These are phyloP conservation scores for Drosophila trapezifrons DNA, from an alignment of 1,140 invertebrate genomes.

Conservation along the genomic window DNA sequence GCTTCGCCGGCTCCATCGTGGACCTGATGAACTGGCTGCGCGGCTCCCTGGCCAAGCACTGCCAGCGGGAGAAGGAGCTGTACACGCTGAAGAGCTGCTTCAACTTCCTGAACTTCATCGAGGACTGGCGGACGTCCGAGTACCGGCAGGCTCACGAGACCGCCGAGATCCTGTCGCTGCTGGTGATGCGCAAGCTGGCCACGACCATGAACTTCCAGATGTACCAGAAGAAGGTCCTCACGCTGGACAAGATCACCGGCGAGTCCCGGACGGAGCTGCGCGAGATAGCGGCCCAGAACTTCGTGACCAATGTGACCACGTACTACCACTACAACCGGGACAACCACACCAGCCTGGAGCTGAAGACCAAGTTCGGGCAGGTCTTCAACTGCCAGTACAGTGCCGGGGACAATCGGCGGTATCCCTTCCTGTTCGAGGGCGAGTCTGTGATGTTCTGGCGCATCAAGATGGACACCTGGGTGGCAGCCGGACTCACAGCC, in stretches of 20 bases:
- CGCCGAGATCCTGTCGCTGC: slow-evolving; percentile 53
- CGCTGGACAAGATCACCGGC: slow-evolving; percentile 57
- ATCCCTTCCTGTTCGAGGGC: slow-evolving; percentile 80
- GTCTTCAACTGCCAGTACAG: slow-evolving; percentile 82
- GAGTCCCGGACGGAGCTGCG: slow-evolving; percentile 64
- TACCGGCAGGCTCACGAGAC: slow-evolving; percentile 55
- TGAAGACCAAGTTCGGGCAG: slow-evolving; percentile 79
- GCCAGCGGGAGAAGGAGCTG: slow-evolving; percentile 71
- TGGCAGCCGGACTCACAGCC: slow-evolving; percentile 85
- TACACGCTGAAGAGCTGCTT: slow-evolving; percentile 71
- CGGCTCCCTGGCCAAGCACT: slow-evolving; percentile 68
- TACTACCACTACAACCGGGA: slow-evolving; percentile 80
- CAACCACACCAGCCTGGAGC: slow-evolving; percentile 72
- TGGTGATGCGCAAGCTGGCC: slow-evolving; percentile 70
- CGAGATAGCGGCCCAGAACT: slow-evolving; percentile 78
- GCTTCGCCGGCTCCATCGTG: slow-evolving; percentile 65
- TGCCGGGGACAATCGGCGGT: slow-evolving; percentile 69
- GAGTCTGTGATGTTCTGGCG: slow-evolving; percentile 83
- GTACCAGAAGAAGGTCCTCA: slow-evolving; percentile 72
- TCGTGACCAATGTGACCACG: slow-evolving; percentile 77
- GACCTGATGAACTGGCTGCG: slow-evolving; percentile 77
- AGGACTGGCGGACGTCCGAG: slow-evolving; percentile 74
- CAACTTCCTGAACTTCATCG: slow-evolving; percentile 77
- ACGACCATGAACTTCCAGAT: slow-evolving; percentile 75
- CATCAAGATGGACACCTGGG: slow-evolving; percentile 85